Percentiles rank a stretch among this genome's conserved stretches.
These are phyloP conservation scores for Rissa tridactyla DNA, from an alignment of 2,113 vertebrate genomes.

Conservation along the genomic window DNA sequence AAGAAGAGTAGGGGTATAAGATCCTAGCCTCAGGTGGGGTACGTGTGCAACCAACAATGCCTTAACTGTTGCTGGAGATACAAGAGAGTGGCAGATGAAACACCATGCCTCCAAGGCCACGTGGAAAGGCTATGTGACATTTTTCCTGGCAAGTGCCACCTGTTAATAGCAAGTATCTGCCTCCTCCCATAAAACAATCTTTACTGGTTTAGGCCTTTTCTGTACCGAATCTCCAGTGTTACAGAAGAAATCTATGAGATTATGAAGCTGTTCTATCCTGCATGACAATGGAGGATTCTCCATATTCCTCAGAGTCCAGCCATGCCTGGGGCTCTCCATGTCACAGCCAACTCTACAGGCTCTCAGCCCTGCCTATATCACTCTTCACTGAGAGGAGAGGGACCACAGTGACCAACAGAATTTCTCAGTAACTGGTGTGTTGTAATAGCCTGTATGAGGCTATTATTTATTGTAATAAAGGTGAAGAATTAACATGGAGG, in stretches of 20 bases:
- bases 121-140: neutral
- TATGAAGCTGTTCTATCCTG: neutral
- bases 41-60: neutral
- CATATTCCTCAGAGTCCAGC: neutral
- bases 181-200: neutral
- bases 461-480: neutral
- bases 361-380: neutral
- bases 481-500: neutral
- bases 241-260: neutral
- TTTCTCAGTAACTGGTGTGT: neutral
- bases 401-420: neutral
- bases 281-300: neutral
- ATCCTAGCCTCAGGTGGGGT: neutral
- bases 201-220: neutral
- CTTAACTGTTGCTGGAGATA: neutral
- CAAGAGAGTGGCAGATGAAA: neutral
- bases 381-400: neutral
- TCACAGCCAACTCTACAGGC: neutral
- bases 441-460: neutral
- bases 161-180: neutral
- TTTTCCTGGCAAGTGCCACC: neutral
- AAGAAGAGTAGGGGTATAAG: neutral
- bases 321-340: neutral
- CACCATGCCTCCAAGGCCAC: neutral
- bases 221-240: neutral